Evolutionary conservation across 2,797 vertebrate genomes (phyloP).

Genomic region (Gymnoscopelus braueri): DNA sequence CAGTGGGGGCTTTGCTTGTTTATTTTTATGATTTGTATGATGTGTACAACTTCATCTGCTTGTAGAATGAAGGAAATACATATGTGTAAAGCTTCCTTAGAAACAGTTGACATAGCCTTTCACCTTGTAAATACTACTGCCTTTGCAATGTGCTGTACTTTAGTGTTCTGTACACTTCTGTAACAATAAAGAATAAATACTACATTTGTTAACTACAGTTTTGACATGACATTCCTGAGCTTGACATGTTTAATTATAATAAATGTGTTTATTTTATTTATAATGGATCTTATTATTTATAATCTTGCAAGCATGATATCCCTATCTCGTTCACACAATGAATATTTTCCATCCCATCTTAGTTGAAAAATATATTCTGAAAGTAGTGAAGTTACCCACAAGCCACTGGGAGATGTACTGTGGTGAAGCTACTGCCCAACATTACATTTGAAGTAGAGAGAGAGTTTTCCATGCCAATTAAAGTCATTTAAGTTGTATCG

Average conservation of each 20-base stretch:
- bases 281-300: too few relatives aligned
- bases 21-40: constrained; percentile 72
- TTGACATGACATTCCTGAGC: constrained; percentile 7
- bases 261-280: background rate
- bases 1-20: constrained; percentile 69
- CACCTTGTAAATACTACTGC: constrained; percentile 88
- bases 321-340: too few relatives aligned
- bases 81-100: constrained; percentile 81
- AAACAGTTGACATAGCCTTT: constrained; percentile 83
- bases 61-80: constrained; percentile 81
- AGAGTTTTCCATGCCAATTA: too few relatives aligned
- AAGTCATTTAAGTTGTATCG: too few relatives aligned
- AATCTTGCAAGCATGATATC: too few relatives aligned
- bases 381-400: too few relatives aligned
- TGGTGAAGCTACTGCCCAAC: too few relatives aligned
- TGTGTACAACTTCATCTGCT: constrained; percentile 72
- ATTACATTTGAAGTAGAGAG: too few relatives aligned
- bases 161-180: constrained; percentile 83
- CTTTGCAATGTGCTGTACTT: constrained; percentile 86
- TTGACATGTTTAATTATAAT: background rate
- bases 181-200: constrained; percentile 77
- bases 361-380: too few relatives aligned
- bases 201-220: constrained; percentile 54
- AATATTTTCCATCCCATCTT: too few relatives aligned
- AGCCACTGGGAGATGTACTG: too few relatives aligned